Conservation (phyloP, 2,113 vertebrate species). For the Pterocles gutturalis region DNA sequence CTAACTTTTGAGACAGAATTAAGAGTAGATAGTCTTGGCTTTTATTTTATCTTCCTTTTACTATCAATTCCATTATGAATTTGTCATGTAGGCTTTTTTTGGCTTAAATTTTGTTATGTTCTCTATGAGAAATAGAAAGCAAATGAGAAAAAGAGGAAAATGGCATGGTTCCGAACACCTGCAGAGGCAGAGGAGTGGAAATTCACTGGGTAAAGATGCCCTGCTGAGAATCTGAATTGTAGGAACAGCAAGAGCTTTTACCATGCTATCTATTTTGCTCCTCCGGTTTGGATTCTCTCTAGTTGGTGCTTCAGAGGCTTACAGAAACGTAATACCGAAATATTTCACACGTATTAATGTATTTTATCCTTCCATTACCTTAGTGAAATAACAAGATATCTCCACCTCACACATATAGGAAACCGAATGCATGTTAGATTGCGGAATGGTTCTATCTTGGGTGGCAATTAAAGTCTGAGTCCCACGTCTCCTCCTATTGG, state of each 20-base stretch:
- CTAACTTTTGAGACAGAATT: neutral
- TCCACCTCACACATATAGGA: neutral
- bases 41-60: neutral
- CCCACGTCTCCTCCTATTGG: neutral
- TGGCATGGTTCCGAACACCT: neutral
- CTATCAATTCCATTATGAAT: neutral
- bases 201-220: neutral
- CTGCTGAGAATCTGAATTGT: conserved; percentile 19
- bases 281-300: neutral
- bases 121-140: neutral
- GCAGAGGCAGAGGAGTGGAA: neutral
- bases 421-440: neutral
- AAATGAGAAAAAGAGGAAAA: conserved; percentile 20
- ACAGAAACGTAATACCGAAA: neutral
- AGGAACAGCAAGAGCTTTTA: conserved; percentile 24
- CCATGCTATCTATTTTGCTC: neutral
- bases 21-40: neutral
- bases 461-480: neutral
- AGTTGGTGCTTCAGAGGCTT: neutral
- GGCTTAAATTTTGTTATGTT: neutral
- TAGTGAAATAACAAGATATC: neutral
- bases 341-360: neutral
- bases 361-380: neutral
- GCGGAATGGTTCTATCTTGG: neutral
- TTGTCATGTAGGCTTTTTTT: neutral